phyloP scores from a whole-genome alignment of 2,888 invertebrate species.

The Myathropa florea region DNA sequence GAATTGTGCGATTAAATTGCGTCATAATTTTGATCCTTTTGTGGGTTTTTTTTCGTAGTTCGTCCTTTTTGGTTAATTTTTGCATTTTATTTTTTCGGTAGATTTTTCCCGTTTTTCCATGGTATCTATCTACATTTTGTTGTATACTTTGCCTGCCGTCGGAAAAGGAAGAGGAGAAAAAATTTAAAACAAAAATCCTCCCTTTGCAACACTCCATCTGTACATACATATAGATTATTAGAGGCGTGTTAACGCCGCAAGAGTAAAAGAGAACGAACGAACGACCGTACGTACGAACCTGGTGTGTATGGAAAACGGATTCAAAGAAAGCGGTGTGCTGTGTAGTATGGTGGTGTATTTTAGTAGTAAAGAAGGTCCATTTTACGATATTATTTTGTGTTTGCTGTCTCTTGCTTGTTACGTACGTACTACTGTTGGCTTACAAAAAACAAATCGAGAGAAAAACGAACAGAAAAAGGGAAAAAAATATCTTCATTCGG shows the following conservation, averaged over 20 bases:
- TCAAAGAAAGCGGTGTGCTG: conserved; percentile 9
- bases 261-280: conserved; percentile 39
- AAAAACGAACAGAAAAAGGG: neutral
- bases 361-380: conserved; percentile 69
- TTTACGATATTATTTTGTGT: conserved; percentile 67
- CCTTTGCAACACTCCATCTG: neutral
- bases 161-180: neutral
- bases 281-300: neutral
- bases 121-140: neutral
- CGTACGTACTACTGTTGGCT: conserved; percentile 52
- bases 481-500: conserved; percentile 58
- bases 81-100: neutral
- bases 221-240: conserved; percentile 44
- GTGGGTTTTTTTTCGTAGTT: neutral
- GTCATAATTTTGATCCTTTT: conserved; percentile 46
- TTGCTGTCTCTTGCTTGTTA: conserved; percentile 37
- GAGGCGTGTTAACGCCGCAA: conserved; percentile 64
- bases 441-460: neutral
- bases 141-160: neutral
- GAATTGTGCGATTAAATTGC: conserved; percentile 48
- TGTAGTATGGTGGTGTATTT: conserved; percentile 47
- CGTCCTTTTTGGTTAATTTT: neutral
- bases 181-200: neutral
- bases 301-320: conserved; percentile 43
- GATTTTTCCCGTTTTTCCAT: neutral